Base-by-base conservation (phyloP, 2,113 vertebrate species). In the Crotalus helleri region DNA sequence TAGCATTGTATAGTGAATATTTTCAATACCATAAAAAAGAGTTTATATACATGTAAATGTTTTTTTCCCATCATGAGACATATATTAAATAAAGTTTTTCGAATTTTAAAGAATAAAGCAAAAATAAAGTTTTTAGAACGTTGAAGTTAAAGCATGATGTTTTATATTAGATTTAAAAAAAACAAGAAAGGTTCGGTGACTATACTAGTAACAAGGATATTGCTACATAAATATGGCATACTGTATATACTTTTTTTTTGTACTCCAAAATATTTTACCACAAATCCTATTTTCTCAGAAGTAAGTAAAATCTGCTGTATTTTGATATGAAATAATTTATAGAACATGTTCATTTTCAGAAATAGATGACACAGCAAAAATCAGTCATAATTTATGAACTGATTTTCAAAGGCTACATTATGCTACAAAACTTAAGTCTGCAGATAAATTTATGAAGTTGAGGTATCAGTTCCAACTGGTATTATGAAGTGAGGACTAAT, bases 381-480 rank as follows among this genome's bases (percentile, higher is more conserved):
- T 89, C 0, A 93, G 29, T 90, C 93, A 94, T 91, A 93, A 96
- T 93, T 91, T 92, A 39, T 10, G 92, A 5, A 19, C 85, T 55
- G 26, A 85, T 94, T 93, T 85, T 91, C 74, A 61, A 87, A 90
- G 57, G 90, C 90, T 10, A 61, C 29, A 90, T 53, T 49, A 90
- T 89, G 46, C 46, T 58, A 49, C 5, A 46, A 2, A 91, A 44
- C 92, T 59, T 86, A 93, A 93, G 1, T 92, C 58, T 92, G 93
- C 87, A 92, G 86, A 58, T 94, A 90, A 95, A 92, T 4, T 57
- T 92, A 93, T 39, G 94, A 93, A 90, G n/a, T 94, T 90, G 46
- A 90, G 33, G 8, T 86, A 55, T 17, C 87, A 87, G 4, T 91
- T 91, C 26, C 89, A 85, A 90, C 85, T 92, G 57, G 88, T 90